These are phyloP conservation scores for Pheosia tremula DNA, from an alignment of 2,888 invertebrate genomes.

Conservation along the genomic window DNA sequence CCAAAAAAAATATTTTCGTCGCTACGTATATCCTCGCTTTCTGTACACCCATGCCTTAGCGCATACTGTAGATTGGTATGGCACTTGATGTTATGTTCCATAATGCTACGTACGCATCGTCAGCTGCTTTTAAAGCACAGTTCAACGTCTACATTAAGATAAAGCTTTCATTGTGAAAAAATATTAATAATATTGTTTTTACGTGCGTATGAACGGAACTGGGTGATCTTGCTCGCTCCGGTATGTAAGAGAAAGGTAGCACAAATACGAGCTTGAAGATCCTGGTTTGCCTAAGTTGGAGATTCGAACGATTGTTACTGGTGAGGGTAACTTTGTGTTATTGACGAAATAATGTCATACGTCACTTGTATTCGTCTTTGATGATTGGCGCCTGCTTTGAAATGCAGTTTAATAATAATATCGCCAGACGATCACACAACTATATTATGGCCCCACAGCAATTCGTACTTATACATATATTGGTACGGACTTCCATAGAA, in stretches of 20 bases:
- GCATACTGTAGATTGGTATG: slow-evolving; percentile 4
- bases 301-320: not conserved
- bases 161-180: slow-evolving; percentile 20
- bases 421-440: too few relatives aligned
- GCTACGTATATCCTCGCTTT: slow-evolving; percentile 5
- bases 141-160: slow-evolving; percentile 33
- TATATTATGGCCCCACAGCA: too few relatives aligned
- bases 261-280: slow-evolving; percentile 3
- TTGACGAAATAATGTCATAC: too few relatives aligned
- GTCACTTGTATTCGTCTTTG: too few relatives aligned
- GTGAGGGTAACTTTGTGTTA: not conserved
- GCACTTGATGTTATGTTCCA: slow-evolving; percentile 22
- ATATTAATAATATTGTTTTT: slow-evolving; percentile 11
- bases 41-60: slow-evolving; percentile 1
- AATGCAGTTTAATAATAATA: too few relatives aligned
- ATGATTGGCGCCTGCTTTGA: too few relatives aligned
- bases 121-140: slow-evolving; percentile 29
- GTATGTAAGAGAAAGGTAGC: slow-evolving; percentile 4
- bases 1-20: not conserved
- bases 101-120: slow-evolving; percentile 28
- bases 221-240: not conserved
- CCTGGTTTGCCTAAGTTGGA: slow-evolving; percentile 1
- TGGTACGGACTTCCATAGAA: too few relatives aligned
- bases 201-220: slow-evolving; percentile 14
- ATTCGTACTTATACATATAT: too few relatives aligned